Evolutionary conservation across 2,797 vertebrate species (phyloP).

Genomic region (Cichlasoma orientale): DNA sequence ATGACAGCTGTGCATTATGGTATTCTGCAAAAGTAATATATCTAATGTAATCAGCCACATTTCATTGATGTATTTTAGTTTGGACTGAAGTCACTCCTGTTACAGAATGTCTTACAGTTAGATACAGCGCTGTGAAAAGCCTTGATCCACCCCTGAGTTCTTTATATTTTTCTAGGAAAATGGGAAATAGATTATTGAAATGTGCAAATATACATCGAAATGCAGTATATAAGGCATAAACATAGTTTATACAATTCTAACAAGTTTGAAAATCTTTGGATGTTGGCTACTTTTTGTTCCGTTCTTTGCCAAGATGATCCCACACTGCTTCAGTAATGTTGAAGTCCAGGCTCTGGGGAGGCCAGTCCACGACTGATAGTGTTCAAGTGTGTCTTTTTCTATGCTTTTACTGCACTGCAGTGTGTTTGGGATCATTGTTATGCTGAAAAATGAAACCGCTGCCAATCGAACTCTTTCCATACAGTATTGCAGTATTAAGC

Average conservation of each 20-base stretch:
- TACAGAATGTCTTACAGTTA: slow-evolving; percentile 1
- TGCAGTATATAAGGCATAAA: too few species aligned
- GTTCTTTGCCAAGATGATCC: neutral
- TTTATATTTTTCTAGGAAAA: neutral
- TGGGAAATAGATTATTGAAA: neutral
- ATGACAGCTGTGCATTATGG: slow-evolving; percentile 4
- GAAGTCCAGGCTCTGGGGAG: neutral
- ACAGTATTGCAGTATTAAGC: neutral
- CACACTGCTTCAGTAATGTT: neutral
- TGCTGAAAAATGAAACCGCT: too few species aligned
- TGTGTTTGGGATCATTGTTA: neutral
- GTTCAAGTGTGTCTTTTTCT: neutral
- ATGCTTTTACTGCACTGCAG: neutral
- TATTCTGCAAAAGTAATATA: neutral
- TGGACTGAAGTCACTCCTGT: slow-evolving; percentile 32
- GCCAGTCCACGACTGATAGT: neutral
- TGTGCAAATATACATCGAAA: neutral
- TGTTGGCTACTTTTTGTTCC: neutral
- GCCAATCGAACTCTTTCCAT: neutral
- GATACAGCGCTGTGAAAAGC: neutral
- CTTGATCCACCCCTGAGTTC: neutral
- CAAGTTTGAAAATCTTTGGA: neutral
- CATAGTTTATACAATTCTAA: neutral
- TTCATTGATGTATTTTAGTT: slow-evolving; percentile 34
- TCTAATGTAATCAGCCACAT: neutral